Conservation (phyloP, 1,140 invertebrate genomes). For the Charaxes varanes region DNA sequence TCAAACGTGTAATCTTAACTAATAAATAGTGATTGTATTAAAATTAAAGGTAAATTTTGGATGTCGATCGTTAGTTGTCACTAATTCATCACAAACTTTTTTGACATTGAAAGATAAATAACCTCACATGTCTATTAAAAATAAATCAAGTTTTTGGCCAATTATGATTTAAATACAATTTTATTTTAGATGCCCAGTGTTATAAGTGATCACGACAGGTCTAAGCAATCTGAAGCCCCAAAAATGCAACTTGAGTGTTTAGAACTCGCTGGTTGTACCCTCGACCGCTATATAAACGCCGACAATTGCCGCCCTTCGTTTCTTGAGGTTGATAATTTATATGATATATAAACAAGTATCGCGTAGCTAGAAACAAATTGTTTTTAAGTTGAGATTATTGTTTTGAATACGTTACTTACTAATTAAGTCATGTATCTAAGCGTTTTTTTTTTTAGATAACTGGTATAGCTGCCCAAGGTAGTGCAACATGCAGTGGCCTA, state of each 20-base stretch:
- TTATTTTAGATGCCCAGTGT: conserved; percentile 57
- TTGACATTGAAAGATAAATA: conserved; percentile 20
- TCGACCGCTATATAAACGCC: conserved; percentile 81
- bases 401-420: too few species aligned
- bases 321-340: conserved; percentile 72
- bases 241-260: conserved; percentile 79
- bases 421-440: conserved; percentile 40
- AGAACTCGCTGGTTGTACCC: conserved; percentile 81
- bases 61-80: too few species aligned
- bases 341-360: conserved; percentile 31
- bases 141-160: conserved; percentile 9
- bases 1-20: too few species aligned
- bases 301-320: conserved; percentile 84
- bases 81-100: conserved; percentile 9
- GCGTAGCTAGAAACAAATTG: too few species aligned
- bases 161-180: conserved; percentile 17
- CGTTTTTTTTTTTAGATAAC: conserved; percentile 56
- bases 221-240: conserved; percentile 44
- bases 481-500: conserved; percentile 88
- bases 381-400: too few species aligned
- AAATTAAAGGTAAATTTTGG: neutral
- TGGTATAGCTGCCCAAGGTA: conserved; percentile 74
- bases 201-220: conserved; percentile 39
- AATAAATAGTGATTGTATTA: too few species aligned
- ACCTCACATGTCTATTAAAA: conserved; percentile 9